Evolutionary conservation across 2,888 invertebrate genomes (phyloP).

Genomic region (Timandra comae): DNA sequence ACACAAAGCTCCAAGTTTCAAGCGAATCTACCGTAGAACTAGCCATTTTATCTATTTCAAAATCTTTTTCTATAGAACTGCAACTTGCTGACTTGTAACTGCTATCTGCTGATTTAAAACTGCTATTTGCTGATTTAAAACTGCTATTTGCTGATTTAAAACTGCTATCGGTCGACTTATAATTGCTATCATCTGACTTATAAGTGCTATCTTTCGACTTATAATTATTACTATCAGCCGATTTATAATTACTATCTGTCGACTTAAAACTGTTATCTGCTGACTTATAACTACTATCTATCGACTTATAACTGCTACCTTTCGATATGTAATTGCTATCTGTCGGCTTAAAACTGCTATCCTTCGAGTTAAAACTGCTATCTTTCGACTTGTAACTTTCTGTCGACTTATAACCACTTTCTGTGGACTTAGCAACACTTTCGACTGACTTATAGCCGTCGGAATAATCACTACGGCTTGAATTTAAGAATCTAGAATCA

Average conservation of each 20-base stretch:
- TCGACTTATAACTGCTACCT: conserved; percentile 22
- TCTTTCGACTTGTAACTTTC: conserved; percentile 21
- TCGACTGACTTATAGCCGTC: conserved; percentile 44
- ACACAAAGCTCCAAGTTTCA: conserved; percentile 65
- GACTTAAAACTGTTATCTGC: conserved; percentile 25
- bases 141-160: conserved; percentile 15
- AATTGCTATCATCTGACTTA: conserved; percentile 20
- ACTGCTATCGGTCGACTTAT: conserved; percentile 29
- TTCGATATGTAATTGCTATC: conserved; percentile 19
- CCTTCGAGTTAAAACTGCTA: conserved; percentile 20
- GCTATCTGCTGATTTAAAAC: conserved; percentile 13
- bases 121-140: conserved; percentile 14
- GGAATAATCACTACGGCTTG: conserved; percentile 42
- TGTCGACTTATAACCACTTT: conserved; percentile 22
- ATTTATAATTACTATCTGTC: conserved; percentile 8
- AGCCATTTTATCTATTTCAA: conserved; percentile 38
- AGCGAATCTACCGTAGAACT: conserved; percentile 53
- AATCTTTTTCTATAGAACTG: conserved; percentile 42
- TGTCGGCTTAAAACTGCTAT: conserved; percentile 5
- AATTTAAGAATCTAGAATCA: conserved; percentile 38
- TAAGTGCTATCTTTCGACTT: background rate
- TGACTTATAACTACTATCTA: conserved; percentile 4
- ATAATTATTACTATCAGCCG: background rate
- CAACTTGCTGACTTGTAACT: conserved; percentile 9
- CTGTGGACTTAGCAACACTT: conserved; percentile 35